phyloP scores from a whole-genome alignment of 2,113 vertebrate genomes.

The Eulemur macaco region DNA sequence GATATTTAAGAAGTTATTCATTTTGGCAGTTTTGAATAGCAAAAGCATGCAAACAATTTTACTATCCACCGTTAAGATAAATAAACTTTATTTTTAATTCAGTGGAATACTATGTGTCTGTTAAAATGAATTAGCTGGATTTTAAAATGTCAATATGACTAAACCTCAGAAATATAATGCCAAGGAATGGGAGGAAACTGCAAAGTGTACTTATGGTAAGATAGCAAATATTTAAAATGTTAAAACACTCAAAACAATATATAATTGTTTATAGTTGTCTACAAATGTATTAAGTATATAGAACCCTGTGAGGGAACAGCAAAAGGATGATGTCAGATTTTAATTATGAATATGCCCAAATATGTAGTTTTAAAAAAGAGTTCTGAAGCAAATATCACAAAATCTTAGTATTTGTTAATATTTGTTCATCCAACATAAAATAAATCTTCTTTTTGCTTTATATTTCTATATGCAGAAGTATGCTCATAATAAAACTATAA shows the following conservation, averaged over 20 bases:
- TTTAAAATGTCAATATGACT: not conserved
- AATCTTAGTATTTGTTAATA: not conserved
- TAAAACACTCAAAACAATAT: not conserved
- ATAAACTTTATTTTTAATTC: slow-evolving; percentile 35
- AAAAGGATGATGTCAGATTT: not conserved
- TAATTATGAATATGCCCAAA: not conserved
- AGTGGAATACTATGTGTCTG: not conserved
- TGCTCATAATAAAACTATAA: not conserved
- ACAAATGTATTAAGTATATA: not conserved
- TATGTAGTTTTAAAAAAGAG: not conserved
- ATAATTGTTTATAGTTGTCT: not conserved
- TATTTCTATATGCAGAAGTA: not conserved
- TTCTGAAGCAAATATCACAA: not conserved
- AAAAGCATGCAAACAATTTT: slow-evolving; percentile 2
- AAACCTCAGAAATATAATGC: not conserved
- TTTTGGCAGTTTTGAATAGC: not conserved
- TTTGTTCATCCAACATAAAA: not conserved
- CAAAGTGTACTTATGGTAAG: not conserved
- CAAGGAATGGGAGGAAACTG: not conserved
- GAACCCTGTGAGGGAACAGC: not conserved
- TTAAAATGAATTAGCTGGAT: not conserved
- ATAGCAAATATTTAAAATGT: not conserved
- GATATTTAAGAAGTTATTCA: slow-evolving; percentile 2
- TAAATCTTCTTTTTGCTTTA: not conserved
- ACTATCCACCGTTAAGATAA: not conserved